Conservation (phyloP, 2,888 invertebrate genomes). For the Craniophora ligustri region DNA sequence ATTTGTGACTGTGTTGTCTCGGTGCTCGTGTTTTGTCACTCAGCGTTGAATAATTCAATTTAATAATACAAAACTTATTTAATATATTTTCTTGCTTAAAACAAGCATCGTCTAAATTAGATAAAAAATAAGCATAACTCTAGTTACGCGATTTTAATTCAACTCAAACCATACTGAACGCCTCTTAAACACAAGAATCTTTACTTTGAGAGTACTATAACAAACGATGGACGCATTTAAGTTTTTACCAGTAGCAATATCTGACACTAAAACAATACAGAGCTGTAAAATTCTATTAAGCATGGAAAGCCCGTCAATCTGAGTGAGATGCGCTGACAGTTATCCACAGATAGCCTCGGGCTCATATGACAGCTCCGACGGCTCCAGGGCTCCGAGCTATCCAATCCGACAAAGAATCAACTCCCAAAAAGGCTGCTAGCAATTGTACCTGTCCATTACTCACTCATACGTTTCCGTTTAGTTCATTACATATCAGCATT, state of each 20-base stretch:
- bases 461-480: conserved; percentile 57
- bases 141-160: too few species aligned
- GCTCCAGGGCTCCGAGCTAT: conserved; percentile 56
- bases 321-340: conserved; percentile 65
- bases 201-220: too few species aligned
- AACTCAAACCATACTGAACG: too few species aligned
- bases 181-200: too few species aligned
- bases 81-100: background rate
- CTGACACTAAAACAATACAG: conserved; percentile 46
- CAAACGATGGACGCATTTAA: conserved; percentile 15
- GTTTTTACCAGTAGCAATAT: conserved; percentile 36
- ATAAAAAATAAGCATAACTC: too few species aligned
- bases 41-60: conserved; percentile 4
- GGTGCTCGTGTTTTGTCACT: conserved; percentile 11
- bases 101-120: background rate
- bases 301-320: conserved; percentile 69
- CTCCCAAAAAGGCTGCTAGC: conserved; percentile 63
- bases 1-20: conserved; percentile 30
- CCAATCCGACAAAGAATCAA: conserved; percentile 71
- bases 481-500: conserved; percentile 25
- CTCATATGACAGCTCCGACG: conserved; percentile 62
- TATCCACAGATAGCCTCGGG: conserved; percentile 72
- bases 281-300: conserved; percentile 69
- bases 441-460: conserved; percentile 70
- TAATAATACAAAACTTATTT: background rate